Evolutionary conservation across 2,888 invertebrate species (phyloP).

Genomic region (Anoplius nigerrimus): DNA sequence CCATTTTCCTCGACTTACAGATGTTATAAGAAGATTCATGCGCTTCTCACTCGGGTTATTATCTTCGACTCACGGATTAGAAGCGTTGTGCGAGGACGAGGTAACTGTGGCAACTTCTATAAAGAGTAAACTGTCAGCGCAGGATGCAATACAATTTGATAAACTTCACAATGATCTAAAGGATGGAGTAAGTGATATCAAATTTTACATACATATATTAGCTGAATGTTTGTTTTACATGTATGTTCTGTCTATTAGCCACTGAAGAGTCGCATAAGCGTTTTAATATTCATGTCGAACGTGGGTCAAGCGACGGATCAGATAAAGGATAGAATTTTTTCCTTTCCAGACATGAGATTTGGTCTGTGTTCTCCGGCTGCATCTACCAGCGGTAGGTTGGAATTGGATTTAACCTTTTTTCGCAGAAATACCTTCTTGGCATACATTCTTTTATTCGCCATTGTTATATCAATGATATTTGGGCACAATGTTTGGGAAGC

Average conservation of each 20-base stretch:
- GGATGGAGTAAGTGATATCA: constrained; percentile 63
- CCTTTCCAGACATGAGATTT: constrained; percentile 65
- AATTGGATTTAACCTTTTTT: constrained; percentile 9
- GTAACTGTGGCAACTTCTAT: constrained; percentile 63
- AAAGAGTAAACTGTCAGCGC: constrained; percentile 64
- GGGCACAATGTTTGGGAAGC: neutral
- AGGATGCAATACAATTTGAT: constrained; percentile 66
- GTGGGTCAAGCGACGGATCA: constrained; percentile 62
- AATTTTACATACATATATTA: constrained; percentile 2
- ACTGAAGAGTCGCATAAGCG: constrained; percentile 64
- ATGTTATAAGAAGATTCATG: constrained; percentile 63
- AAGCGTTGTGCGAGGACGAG: constrained; percentile 68
- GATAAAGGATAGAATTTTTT: constrained; percentile 60
- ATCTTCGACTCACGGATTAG: constrained; percentile 67
- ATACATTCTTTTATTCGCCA: neutral
- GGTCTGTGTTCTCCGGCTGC: constrained; percentile 61
- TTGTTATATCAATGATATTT: neutral
- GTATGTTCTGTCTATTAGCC: constrained; percentile 50
- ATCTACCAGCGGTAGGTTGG: constrained; percentile 66
- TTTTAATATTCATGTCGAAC: constrained; percentile 65
- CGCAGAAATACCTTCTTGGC: neutral
- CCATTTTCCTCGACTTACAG: constrained; percentile 49
- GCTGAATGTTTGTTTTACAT: constrained; percentile 1
- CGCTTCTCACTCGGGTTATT: constrained; percentile 67
- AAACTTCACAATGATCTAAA: constrained; percentile 69